A percentile compares a stretch with the other conserved stretches of the same genome.
These are phyloP conservation scores for Parauchenoglanis ngamensis DNA, from an alignment of 2,797 vertebrate species.

Conservation along the genomic window DNA sequence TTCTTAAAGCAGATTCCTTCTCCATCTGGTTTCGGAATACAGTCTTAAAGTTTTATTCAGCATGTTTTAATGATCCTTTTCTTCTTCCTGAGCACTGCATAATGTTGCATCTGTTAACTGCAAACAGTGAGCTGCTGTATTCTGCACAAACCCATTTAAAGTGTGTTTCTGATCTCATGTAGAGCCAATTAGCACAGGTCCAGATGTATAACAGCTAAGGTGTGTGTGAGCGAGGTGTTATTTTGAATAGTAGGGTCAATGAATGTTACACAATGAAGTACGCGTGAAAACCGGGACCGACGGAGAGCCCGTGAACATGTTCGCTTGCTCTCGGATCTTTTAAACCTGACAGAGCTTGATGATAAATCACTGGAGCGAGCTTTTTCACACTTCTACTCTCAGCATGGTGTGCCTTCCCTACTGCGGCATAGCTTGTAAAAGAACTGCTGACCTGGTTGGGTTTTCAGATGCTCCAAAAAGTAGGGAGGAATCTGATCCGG, in stretches of 20 bases:
- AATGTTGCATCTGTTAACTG: slow-evolving; percentile 19
- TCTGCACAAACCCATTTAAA: neutral
- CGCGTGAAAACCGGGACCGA: slow-evolving; percentile 11
- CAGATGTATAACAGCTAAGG: neutral
- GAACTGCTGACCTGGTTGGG: slow-evolving; percentile 29
- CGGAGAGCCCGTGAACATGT: slow-evolving; percentile 4
- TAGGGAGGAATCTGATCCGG: slow-evolving; percentile 2
- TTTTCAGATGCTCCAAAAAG: slow-evolving; percentile 9
- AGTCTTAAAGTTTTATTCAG: slow-evolving; percentile 31
- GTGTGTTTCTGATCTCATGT: slow-evolving; percentile 9
- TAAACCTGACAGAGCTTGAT: slow-evolving; percentile 32
- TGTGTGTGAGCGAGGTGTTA: slow-evolving; percentile 18
- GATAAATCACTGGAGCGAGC: slow-evolving; percentile 39
- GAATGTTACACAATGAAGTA: neutral
- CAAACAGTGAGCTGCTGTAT: neutral
- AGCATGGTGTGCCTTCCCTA: slow-evolving; percentile 28
- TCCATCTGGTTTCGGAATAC: slow-evolving; percentile 15
- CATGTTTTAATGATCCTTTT: slow-evolving; percentile 22
- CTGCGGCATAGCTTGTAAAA: slow-evolving; percentile 17
- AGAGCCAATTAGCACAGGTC: neutral
- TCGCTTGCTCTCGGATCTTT: slow-evolving; percentile 18
- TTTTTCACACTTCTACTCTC: slow-evolving; percentile 25
- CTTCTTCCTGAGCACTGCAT: slow-evolving; percentile 23
- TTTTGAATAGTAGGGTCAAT: slow-evolving; percentile 14
- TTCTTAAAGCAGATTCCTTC: slow-evolving; percentile 23